Percentiles rank a stretch among this genome's conserved stretches.
phyloP scores from a whole-genome alignment of 2,797 vertebrate species.

The Natrix natrix region DNA sequence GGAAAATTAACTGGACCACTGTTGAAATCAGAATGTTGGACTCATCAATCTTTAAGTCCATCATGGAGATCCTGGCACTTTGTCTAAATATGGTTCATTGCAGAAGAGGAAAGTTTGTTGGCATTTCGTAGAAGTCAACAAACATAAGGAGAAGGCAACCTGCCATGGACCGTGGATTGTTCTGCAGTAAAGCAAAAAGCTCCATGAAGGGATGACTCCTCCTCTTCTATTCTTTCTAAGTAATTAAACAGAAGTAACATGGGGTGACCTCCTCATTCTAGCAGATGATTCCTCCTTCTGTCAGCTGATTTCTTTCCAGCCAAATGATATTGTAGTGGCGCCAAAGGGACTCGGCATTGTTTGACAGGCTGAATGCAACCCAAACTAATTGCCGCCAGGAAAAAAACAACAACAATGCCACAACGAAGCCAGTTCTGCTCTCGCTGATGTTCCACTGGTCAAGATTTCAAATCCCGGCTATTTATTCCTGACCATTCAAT shows the following conservation, averaged over 20 bases:
- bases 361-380: slow-evolving; percentile 61
- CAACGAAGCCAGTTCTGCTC: background rate
- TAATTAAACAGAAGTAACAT: slow-evolving; percentile 64
- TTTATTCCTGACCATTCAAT: background rate
- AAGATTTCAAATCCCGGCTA: background rate
- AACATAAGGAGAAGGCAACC: slow-evolving; percentile 68
- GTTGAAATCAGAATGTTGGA: background rate
- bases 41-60: background rate
- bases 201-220: slow-evolving; percentile 49
- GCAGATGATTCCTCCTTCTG: slow-evolving; percentile 69
- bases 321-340: slow-evolving; percentile 48
- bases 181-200: slow-evolving; percentile 56
- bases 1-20: background rate
- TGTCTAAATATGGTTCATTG: background rate
- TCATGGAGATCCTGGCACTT: background rate
- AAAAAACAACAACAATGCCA: background rate
- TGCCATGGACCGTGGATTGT: slow-evolving; percentile 67
- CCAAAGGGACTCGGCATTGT: slow-evolving; percentile 55
- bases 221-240: slow-evolving; percentile 55
- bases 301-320: slow-evolving; percentile 67
- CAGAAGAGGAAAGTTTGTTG: background rate
- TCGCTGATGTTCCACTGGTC: background rate
- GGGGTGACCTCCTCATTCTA: slow-evolving; percentile 62
- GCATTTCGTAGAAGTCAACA: background rate
- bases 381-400: slow-evolving; percentile 32